Base-by-base conservation (phyloP, 2,797 vertebrate genomes). In the Crax fasciolata region DNA sequence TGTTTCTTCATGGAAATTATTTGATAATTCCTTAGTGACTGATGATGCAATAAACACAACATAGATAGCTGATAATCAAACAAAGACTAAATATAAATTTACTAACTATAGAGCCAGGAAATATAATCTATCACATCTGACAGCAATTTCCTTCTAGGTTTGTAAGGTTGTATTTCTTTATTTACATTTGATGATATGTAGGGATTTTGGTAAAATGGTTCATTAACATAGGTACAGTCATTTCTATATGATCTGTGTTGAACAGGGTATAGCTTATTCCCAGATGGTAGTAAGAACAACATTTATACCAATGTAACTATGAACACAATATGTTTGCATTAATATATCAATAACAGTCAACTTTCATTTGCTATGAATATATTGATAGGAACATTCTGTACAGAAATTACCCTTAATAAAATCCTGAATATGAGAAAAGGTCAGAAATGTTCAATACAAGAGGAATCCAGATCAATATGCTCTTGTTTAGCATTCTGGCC, bases 121-220 rank as follows among this genome's bases (percentile, higher is more conserved):
- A 73, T 55, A 70, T 28, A 91, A 90, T 95, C 68, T 48, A 62
- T 94, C 70, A 81, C 78, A 78, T 91, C 52, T 94, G 93, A 91
- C 82, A 93, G 76, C 66, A 92, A 89, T 87, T 97, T 96, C 82
- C 90, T 91, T 91, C 87, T 70, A 73, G 62, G 80, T 4, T 32
- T 88, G 28, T 35, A 83, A 61, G 78, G 54, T 27, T 74, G 18
- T 58, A 75, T 84, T 94, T 93, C 68, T 91, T 89, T 94, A 89
- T 91, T 94, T 94, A 86, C 49, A 44, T 70, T 90, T 32, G 5
- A 27, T 86, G 59, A 41, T 54, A 24, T 17, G 27, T n/a, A 41
- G 39, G 27, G 48, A 73, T 51, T 90, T 79, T 41, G n/a, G 54
- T 72, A 89, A 85, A 92, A 93, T 68, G 68, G 62, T 46, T 89